Percentiles rank a stretch among this genome's conserved stretches.
Conservation (phyloP, 2,888 invertebrate species). For the Scaptomyza cyrtandrae region DNA sequence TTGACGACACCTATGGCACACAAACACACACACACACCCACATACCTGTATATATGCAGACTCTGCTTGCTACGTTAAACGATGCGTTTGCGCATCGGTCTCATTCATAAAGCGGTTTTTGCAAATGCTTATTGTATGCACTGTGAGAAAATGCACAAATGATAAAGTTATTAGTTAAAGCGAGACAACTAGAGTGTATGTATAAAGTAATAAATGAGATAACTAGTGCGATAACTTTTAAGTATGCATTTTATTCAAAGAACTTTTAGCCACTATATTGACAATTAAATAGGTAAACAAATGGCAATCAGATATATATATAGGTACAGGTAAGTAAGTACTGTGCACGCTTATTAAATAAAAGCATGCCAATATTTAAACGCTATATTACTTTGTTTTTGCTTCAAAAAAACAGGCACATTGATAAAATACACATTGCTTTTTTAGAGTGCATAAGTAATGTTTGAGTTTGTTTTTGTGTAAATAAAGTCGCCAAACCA, state of each 20-base stretch:
- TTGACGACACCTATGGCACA: conserved; percentile 39
- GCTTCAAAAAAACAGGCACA: no score
- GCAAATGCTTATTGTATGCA: conserved; percentile 28
- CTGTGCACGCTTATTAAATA: background rate
- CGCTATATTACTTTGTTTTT: no score
- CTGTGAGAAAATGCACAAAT: conserved; percentile 12
- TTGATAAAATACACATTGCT: background rate
- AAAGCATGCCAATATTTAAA: no score
- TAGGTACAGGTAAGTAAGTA: background rate
- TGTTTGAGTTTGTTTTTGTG: conserved; percentile 1
- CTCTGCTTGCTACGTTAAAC: conserved; percentile 40
- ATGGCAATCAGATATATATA: background rate
- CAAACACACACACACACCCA: conserved; percentile 20
- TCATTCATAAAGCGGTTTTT: conserved; percentile 61
- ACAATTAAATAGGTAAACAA: background rate
- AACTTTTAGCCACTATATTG: background rate
- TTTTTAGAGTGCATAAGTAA: conserved; percentile 13
- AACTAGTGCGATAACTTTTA: no score
- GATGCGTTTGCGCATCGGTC: conserved; percentile 53
- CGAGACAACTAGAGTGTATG: background rate
- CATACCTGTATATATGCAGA: conserved; percentile 20
- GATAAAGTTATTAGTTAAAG: no score
- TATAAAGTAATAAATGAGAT: background rate
- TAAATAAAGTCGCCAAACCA: conserved; percentile 33
- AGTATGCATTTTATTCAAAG: background rate